These are phyloP conservation scores for Coleophora flavipennella DNA, from an alignment of 2,888 invertebrate species.

Conservation along the genomic window DNA sequence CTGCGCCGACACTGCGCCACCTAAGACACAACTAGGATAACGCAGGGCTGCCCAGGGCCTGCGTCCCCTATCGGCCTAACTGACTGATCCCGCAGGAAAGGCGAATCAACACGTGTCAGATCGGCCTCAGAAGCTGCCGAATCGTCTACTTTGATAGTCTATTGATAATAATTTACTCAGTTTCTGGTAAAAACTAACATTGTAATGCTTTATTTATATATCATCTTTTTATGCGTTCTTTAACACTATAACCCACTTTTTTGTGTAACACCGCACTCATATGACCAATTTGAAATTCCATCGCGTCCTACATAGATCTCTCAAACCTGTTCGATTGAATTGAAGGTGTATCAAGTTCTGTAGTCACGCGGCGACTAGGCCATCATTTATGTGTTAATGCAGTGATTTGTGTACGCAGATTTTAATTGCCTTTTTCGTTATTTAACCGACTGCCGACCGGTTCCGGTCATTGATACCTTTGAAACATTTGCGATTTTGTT, in stretches of 20 bases:
- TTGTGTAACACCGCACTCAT: constrained; percentile 26
- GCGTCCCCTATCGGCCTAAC: too few relatives aligned
- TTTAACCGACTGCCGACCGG: constrained; percentile 25
- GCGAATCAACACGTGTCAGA: too few relatives aligned
- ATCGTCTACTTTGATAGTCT: too few relatives aligned
- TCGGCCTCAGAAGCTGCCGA: too few relatives aligned
- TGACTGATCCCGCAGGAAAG: too few relatives aligned
- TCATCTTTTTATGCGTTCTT: constrained; percentile 6
- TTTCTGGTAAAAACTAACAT: too few relatives aligned
- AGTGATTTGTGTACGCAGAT: constrained; percentile 33
- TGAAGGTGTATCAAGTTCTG: constrained; percentile 14
- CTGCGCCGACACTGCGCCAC: too few relatives aligned
- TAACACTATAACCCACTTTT: constrained; percentile 39
- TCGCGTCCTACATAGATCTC: constrained; percentile 26
- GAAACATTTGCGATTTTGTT: too few relatives aligned
- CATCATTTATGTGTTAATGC: constrained; percentile 18
- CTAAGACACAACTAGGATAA: too few relatives aligned
- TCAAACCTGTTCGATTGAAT: constrained; percentile 20
- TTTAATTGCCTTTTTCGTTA: constrained; percentile 27
- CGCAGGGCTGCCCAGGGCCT: too few relatives aligned
- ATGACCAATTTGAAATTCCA: constrained; percentile 27
- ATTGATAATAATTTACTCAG: too few relatives aligned
- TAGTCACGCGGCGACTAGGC: constrained; percentile 1
- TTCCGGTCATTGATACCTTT: constrained; percentile 29
- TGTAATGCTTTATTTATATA: too few relatives aligned